Evolutionary conservation across 2,888 invertebrate genomes (phyloP), one percentile per base, ranked within the genome.

Genomic region (Tubulanus polymorphus): DNA sequence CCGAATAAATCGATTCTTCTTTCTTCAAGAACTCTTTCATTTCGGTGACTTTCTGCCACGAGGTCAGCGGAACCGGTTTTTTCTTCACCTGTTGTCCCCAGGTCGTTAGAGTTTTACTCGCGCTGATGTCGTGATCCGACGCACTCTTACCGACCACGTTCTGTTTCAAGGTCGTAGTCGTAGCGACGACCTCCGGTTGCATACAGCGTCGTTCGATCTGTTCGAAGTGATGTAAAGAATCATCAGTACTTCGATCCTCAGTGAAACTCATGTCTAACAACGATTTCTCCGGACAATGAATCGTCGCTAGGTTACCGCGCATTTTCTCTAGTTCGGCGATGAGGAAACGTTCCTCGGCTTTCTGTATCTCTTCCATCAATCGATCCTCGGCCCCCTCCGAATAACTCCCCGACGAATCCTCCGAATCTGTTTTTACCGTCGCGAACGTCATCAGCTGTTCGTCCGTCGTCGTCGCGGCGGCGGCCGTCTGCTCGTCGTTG

Each of bases 11-110:
- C 23, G 23, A 41, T 23, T 41, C 41, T 23, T 41, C 41, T 18
- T 41, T 23, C 6, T 23, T 18, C 15, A 41, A 41, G 6, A 41
- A 41, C 41, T 41, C 20, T 23, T 41, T 41, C 41, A 41, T 5
- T 15, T 41, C 41, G 20, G 6, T 41, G 41, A 41, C 23, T 15
- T 41, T 15, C 41, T 41, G 18, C 41, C 41, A 41, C 20, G 41
- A 41, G 6, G 41, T 41, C 6, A 20, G 41, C 6, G 41, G 41
- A 18, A 23, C 23, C 20, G 20, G 41, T 20, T 18, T 3, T 23
- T 41, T 41, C 15, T 41, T 41, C 5, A 41, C 41, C 41, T 41
- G 41, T 41, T 41, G 41, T n/a, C n/a, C n/a, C 41, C 41, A 41
- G 20, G 41, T 41, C 3, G 41, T 41, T 18, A 41, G 41, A 41